These are phyloP conservation scores for Ditula angustiorana DNA, from an alignment of 2,888 invertebrate species.

Conservation along the genomic window DNA sequence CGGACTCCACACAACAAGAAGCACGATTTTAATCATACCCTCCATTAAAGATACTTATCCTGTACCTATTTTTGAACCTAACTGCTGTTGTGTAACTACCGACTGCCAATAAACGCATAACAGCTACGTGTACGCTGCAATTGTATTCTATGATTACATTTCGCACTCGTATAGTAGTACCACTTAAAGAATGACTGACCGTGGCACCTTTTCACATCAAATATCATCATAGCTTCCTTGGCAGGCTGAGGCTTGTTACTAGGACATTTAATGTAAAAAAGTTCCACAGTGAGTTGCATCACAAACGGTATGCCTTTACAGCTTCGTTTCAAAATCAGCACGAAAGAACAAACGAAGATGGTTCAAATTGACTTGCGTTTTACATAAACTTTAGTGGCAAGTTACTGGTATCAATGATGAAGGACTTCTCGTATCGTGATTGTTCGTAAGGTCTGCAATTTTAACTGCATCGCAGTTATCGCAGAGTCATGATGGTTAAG, in stretches of 20 bases:
- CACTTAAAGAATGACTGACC: neutral
- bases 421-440: neutral
- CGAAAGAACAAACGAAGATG: too few species aligned
- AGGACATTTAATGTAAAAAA: neutral
- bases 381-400: too few species aligned
- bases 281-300: neutral
- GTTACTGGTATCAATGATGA: too few species aligned
- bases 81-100: slow-evolving; percentile 11
- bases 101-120: slow-evolving; percentile 24
- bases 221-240: neutral
- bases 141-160: slow-evolving; percentile 12
- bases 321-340: neutral
- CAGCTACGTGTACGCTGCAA: slow-evolving; percentile 31
- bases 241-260: neutral
- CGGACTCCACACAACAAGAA: slow-evolving; percentile 8
- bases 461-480: neutral
- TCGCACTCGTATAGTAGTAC: neutral
- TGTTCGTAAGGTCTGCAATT: neutral
- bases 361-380: too few species aligned
- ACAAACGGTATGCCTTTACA: neutral
- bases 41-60: slow-evolving; percentile 21
- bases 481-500: neutral
- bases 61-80: slow-evolving; percentile 4
- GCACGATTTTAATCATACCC: slow-evolving; percentile 16
- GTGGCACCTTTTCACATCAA: neutral